Percentiles rank a stretch among this genome's conserved stretches.
These are phyloP conservation scores for Drosophila kikkawai DNA, from an alignment of 1,140 invertebrate genomes.

Conservation along the genomic window DNA sequence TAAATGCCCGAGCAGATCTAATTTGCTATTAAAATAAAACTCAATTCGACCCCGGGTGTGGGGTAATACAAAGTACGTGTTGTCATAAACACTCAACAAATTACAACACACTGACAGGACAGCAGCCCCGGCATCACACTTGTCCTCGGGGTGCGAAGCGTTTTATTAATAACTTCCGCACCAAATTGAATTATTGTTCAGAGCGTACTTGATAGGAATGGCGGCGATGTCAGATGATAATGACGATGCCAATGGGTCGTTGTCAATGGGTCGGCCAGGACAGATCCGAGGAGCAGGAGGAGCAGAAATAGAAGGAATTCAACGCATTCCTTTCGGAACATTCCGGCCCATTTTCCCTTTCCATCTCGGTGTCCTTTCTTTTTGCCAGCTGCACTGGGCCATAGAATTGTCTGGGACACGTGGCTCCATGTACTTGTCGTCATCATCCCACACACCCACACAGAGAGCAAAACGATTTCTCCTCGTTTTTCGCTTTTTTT, in stretches of 20 bases:
- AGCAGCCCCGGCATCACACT: constrained; percentile 22
- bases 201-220: constrained; percentile 70
- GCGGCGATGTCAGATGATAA: constrained; percentile 43
- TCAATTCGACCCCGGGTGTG: constrained; percentile 18
- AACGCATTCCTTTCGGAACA: constrained; percentile 68
- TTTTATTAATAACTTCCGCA: constrained; percentile 75
- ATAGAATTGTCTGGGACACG: constrained; percentile 56
- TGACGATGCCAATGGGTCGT: constrained; percentile 51
- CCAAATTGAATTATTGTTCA: constrained; percentile 65
- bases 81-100: constrained; percentile 29
- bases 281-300: constrained; percentile 17
- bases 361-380: constrained; percentile 15
- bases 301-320: constrained; percentile 50
- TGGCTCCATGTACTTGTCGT: constrained; percentile 42
- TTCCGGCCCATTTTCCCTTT: constrained; percentile 44
- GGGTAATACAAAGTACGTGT: constrained; percentile 52
- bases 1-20: constrained; percentile 31
- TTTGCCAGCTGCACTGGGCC: constrained; percentile 59
- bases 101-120: constrained; percentile 23
- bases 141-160: constrained; percentile 29
- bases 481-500: constrained; percentile 13
- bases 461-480: background rate
- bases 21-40: constrained; percentile 48
- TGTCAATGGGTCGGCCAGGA: constrained; percentile 53
- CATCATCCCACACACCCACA: constrained; percentile 17